Percentiles rank a stretch among this genome's conserved stretches.
Evolutionary conservation across 35 echinoderm and acorn worm genomes (phyloP).

Genomic region (Strongylocentrotus purpuratus): DNA sequence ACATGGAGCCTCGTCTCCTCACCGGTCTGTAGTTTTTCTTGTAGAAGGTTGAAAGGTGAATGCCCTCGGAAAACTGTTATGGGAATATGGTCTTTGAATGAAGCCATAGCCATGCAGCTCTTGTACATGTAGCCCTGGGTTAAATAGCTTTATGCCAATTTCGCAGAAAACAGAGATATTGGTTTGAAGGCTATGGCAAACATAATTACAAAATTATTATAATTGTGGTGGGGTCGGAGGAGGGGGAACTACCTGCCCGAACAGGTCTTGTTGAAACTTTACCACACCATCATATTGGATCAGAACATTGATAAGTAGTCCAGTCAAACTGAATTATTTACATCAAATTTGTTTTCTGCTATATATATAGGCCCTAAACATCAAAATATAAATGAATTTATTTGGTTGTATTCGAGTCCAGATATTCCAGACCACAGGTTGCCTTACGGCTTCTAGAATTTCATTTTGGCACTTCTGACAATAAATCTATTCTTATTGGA

Average conservation of each 20-base stretch:
- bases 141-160: not conserved
- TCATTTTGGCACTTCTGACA: too few species aligned
- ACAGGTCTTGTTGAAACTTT: not conserved
- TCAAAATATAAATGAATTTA: too few species aligned
- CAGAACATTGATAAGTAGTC: too few species aligned
- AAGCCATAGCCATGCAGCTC: not conserved
- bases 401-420: too few species aligned
- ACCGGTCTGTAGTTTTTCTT: not conserved
- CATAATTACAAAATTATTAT: not conserved
- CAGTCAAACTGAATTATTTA: too few species aligned
- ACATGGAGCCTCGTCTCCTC: not conserved
- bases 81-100: not conserved
- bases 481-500: not conserved
- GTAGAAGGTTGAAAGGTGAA: not conserved
- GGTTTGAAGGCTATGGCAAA: not conserved
- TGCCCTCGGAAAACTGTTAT: not conserved
- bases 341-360: too few species aligned
- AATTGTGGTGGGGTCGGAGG: not conserved
- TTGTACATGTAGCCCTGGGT: not conserved
- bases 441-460: too few species aligned
- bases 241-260: too few species aligned
- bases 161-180: not conserved
- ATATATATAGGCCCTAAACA: too few species aligned
- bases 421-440: too few species aligned
- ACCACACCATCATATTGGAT: not conserved